Evolutionary conservation across 2,888 invertebrate species (phyloP).

Genomic region (Rhamnusium bicolor): DNA sequence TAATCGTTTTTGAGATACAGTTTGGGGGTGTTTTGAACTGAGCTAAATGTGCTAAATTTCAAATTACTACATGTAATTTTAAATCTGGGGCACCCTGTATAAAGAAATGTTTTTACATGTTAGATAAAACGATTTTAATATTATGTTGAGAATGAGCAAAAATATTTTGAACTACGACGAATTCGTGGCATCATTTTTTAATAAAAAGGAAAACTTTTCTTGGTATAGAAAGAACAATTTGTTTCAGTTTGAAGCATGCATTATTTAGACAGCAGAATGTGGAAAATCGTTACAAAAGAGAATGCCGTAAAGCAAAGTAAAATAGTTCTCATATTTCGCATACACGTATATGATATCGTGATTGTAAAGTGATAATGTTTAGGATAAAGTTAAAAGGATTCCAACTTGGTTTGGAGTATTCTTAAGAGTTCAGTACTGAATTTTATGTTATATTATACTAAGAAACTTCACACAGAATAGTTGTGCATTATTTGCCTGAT

Average conservation of each 20-base stretch:
- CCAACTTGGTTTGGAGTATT: not conserved
- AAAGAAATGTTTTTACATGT: not conserved
- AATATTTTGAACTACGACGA: not conserved
- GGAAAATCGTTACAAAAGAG: slow-evolving; percentile 5
- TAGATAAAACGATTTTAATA: not conserved
- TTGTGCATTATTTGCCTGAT: too few relatives aligned
- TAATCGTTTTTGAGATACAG: too few relatives aligned
- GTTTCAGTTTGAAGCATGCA: not conserved
- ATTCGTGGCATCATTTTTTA: not conserved
- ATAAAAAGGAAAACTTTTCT: not conserved
- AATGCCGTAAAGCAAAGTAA: not conserved
- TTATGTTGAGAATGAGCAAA: not conserved
- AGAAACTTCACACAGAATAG: too few relatives aligned
- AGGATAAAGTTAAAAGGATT: not conserved
- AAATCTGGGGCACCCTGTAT: too few relatives aligned
- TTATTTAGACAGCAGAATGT: not conserved
- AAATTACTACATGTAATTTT: too few relatives aligned
- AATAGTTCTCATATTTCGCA: not conserved
- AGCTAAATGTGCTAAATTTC: too few relatives aligned
- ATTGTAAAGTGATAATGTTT: not conserved
- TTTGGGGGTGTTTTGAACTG: too few relatives aligned
- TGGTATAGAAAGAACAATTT: not conserved
- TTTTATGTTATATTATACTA: too few relatives aligned
- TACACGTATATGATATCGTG: not conserved
- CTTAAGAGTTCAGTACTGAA: too few relatives aligned